These are phyloP conservation scores for Temnothorax ravouxi DNA, from an alignment of 2,888 invertebrate genomes.

Conservation along the genomic window DNA sequence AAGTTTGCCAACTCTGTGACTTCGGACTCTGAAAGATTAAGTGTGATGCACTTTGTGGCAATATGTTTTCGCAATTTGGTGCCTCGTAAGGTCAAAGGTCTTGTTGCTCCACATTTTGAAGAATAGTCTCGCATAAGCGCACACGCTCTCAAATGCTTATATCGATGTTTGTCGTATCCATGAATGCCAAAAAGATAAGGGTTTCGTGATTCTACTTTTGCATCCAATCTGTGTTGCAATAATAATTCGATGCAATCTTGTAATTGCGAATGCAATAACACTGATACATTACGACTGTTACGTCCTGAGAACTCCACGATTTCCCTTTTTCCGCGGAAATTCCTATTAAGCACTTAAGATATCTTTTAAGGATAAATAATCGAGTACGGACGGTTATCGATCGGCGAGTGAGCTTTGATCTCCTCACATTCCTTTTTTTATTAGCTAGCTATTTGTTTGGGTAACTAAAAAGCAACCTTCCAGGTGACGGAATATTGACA, in stretches of 20 bases:
- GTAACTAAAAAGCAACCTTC: too few relatives aligned
- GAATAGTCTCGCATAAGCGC: conserved; percentile 56
- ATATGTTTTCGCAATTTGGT: neutral
- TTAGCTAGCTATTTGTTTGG: too few relatives aligned
- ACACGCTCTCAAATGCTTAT: conserved; percentile 62
- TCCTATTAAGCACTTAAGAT: too few relatives aligned
- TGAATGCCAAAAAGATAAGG: conserved; percentile 29
- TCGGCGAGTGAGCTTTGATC: too few relatives aligned
- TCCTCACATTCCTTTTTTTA: too few relatives aligned
- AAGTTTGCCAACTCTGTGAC: conserved; percentile 4
- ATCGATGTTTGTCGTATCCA: conserved; percentile 5
- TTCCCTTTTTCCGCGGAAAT: too few relatives aligned
- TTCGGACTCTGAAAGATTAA: neutral
- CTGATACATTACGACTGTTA: conserved; percentile 55
- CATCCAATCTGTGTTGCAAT: neutral
- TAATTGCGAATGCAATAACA: conserved; percentile 41
- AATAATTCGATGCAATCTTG: conserved; percentile 25
- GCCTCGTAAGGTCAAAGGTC: neutral
- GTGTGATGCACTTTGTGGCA: neutral
- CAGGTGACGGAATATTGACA: too few relatives aligned
- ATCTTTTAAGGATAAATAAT: too few relatives aligned
- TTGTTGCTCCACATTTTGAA: neutral
- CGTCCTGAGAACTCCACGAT: too few relatives aligned
- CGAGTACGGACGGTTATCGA: too few relatives aligned
- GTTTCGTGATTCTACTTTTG: conserved; percentile 9